Evolutionary conservation across 2,797 vertebrate genomes (phyloP).

Genomic region (Spondyliosoma cantharus): DNA sequence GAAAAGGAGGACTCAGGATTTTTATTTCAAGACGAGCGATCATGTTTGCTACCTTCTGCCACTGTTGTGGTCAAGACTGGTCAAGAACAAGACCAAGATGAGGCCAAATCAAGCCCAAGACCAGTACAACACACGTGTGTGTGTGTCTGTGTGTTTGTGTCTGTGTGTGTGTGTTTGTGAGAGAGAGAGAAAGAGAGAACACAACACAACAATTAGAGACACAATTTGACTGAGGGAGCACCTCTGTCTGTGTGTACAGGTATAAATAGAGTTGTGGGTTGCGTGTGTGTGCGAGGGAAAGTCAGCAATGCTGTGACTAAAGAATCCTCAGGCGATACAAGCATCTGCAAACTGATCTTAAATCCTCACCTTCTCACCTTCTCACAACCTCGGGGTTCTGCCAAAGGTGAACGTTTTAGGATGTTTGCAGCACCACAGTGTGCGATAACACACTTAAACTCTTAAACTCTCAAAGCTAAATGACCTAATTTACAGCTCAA

Average conservation of each 20-base stretch:
- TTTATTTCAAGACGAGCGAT: too few relatives aligned
- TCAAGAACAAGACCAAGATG: too few relatives aligned
- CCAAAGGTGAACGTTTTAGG: not conserved
- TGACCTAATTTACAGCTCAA: not conserved
- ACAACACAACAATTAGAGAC: conserved; percentile 8
- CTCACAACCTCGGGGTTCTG: not conserved
- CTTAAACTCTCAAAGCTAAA: not conserved
- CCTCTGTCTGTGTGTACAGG: conserved; percentile 10
- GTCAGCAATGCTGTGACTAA: not conserved
- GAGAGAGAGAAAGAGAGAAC: not conserved
- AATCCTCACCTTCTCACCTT: conserved; percentile 4
- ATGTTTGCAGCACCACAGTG: not conserved
- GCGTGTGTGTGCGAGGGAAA: not conserved
- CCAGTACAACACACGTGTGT: too few relatives aligned
- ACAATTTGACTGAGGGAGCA: conserved; percentile 15
- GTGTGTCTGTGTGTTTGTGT: not conserved
- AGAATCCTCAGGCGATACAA: conserved; percentile 6
- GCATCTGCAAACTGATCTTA: not conserved
- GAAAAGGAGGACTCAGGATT: too few relatives aligned
- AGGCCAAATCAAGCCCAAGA: too few relatives aligned
- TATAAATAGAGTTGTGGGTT: conserved; percentile 23
- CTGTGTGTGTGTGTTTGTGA: not conserved
- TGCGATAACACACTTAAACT: not conserved
- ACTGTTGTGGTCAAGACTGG: too few relatives aligned
- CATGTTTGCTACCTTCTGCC: too few relatives aligned